A percentile compares a stretch with the other conserved stretches of the same genome.
phyloP scores from a whole-genome alignment of 2,797 vertebrate species.

The Cottoperca gobio region DNA sequence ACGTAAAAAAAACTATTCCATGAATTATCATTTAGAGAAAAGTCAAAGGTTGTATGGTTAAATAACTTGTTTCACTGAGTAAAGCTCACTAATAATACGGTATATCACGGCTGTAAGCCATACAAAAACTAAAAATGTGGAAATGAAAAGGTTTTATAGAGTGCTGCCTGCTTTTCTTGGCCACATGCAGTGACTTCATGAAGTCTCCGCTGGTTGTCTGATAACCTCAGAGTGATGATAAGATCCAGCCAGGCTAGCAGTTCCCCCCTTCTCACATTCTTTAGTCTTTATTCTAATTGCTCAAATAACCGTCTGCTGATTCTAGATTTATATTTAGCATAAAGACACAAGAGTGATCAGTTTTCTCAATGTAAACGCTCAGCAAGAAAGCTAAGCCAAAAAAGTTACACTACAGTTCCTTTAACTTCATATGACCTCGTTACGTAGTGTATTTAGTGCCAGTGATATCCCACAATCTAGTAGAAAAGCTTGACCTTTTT shows the following conservation, averaged over 20 bases:
- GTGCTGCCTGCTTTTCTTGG: background rate
- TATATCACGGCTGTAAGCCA: background rate
- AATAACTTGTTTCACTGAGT: background rate
- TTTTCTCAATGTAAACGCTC: background rate
- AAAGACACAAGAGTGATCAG: background rate
- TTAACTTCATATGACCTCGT: conserved; percentile 16
- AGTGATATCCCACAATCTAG: conserved; percentile 16
- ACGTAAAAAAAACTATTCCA: background rate
- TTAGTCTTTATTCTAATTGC: background rate
- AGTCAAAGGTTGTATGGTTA: background rate
- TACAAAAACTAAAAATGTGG: background rate
- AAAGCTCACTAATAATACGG: background rate
- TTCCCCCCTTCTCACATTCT: background rate
- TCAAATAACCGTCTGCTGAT: background rate
- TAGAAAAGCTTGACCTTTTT: conserved; percentile 67
- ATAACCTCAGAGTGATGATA: background rate
- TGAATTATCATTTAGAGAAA: background rate
- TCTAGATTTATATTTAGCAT: background rate
- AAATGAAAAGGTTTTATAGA: background rate
- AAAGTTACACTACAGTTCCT: conserved; percentile 1
- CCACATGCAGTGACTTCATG: background rate
- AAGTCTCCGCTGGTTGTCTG: background rate
- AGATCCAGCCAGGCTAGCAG: background rate
- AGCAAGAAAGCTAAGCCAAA: background rate
- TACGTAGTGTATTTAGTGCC: background rate